Conservation (phyloP, 2,797 vertebrate species). For the Phrynocephalus forsythii region DNA sequence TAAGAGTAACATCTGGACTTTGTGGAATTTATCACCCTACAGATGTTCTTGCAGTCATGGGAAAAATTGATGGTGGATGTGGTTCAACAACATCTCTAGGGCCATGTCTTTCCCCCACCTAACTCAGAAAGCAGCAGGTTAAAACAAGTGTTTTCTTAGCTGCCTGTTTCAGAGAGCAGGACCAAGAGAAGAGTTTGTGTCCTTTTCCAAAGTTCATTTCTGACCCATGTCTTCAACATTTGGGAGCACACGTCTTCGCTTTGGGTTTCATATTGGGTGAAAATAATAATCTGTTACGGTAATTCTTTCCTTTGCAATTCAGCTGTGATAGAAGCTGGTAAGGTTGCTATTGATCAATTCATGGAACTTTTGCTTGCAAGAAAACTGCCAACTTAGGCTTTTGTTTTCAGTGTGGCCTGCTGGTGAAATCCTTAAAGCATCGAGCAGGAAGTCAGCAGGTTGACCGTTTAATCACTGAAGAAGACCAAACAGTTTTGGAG, state of each 20-base stretch:
- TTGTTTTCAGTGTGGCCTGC: conserved; percentile 78
- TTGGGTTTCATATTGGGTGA: background rate
- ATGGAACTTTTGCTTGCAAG: background rate
- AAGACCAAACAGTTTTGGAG: conserved; percentile 14
- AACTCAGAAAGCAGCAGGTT: background rate
- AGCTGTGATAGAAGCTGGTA: background rate
- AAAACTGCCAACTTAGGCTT: background rate
- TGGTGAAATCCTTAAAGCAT: conserved; percentile 81
- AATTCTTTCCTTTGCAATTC: background rate
- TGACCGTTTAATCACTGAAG: conserved; percentile 3
- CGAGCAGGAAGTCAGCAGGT: conserved; percentile 59
- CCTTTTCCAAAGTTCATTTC: background rate
- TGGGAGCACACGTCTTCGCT: background rate
- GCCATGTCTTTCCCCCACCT: too few relatives aligned
- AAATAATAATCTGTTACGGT: background rate
- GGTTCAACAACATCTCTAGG: too few relatives aligned
- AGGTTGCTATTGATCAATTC: background rate
- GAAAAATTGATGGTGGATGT: too few relatives aligned
- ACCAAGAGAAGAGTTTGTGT: background rate
- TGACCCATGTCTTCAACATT: background rate
- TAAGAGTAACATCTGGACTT: background rate
- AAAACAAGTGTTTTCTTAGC: background rate
- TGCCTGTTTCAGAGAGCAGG: background rate
- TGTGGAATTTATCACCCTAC: too few relatives aligned
- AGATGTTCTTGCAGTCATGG: too few relatives aligned